Base-by-base conservation (phyloP, 2,113 vertebrate genomes). In the Lasiurus borealis region DNA sequence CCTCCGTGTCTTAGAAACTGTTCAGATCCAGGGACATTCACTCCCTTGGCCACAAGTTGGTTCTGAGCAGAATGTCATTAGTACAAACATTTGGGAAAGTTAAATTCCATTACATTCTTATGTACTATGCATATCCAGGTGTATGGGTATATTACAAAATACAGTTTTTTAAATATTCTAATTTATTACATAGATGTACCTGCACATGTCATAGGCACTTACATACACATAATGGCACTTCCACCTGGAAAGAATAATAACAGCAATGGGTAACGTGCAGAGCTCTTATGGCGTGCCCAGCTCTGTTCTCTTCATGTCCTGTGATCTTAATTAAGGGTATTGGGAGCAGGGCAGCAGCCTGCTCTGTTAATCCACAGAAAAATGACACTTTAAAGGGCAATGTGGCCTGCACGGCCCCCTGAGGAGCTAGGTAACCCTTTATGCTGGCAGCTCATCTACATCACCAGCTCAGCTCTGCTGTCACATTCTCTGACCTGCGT, bases 221-320 rank as follows among this genome's bases (percentile, higher is more conserved):
- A 27, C 21, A 12, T 3, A 10, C 0, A 54, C 12, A 1, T 5
- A 40, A 59, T 5, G 25, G 44, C 59, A 64, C 14, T 0, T 50
- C 66, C 4, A 4, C 0, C 15, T 6, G 54, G 62, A 83, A 84
- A 40, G 2, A 29, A 29, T 4, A 0, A 0, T 5, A 27, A 4
- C 0, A 68, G 13, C 10, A 1, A 3, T 0, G 18, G 68, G 40
- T 23, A 27, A 31, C 4, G 0, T 19, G 5, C 5, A 12, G 34
- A 29, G 12, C n/a, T 48, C n/a, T 19, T 14, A 3, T 40, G 2
- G n/a, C 1, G 46, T 29, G 0, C 68, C 13, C 25, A 23, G 27
- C 75, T 85, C 21, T 31, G 19, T 25, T 34, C 85, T 19, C 15
- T 21, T 29, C 34, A 71, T 4, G 1, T 19, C 46, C 40, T 0